These are phyloP conservation scores for Scrobipalpa atriplicella DNA, from an alignment of 2,888 invertebrate species.

Conservation along the genomic window DNA sequence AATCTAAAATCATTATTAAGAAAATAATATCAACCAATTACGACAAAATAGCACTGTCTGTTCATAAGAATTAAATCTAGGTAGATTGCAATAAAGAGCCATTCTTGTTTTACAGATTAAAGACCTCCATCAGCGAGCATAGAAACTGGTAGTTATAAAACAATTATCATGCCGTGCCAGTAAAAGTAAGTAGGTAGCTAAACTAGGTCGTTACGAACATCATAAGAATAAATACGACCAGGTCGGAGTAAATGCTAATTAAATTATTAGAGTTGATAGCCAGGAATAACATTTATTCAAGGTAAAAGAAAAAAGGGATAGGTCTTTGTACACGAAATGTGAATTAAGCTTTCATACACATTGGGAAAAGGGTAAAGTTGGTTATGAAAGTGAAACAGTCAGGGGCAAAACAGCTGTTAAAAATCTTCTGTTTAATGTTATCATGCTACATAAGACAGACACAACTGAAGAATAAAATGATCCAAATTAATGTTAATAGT, in stretches of 20 bases:
- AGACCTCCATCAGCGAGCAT: conserved; percentile 38
- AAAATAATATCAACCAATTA: no score
- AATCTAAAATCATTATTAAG: no score
- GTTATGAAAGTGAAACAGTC: background rate
- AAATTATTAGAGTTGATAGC: conserved; percentile 3
- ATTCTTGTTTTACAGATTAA: conserved; percentile 27
- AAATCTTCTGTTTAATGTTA: no score
- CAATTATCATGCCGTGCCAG: conserved; percentile 44
- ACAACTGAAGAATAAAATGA: no score
- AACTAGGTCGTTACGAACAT: conserved; percentile 28
- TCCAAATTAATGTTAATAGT: no score
- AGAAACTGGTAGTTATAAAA: conserved; percentile 45
- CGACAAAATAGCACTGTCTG: background rate
- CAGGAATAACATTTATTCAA: background rate
- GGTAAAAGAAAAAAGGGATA: background rate
- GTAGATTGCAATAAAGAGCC: conserved; percentile 18
- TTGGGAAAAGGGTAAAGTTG: background rate
- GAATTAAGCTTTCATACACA: background rate
- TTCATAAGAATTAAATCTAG: conserved; percentile 1
- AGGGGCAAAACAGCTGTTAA: no score
- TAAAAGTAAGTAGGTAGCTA: conserved; percentile 32
- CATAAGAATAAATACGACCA: conserved; percentile 15
- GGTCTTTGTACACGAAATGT: background rate
- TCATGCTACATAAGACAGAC: no score
- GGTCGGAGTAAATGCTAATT: conserved; percentile 26